A percentile compares a stretch with the other conserved stretches of the same genome.
These are phyloP conservation scores for Valencia hispanica DNA, from an alignment of 2,797 vertebrate genomes.

Conservation along the genomic window DNA sequence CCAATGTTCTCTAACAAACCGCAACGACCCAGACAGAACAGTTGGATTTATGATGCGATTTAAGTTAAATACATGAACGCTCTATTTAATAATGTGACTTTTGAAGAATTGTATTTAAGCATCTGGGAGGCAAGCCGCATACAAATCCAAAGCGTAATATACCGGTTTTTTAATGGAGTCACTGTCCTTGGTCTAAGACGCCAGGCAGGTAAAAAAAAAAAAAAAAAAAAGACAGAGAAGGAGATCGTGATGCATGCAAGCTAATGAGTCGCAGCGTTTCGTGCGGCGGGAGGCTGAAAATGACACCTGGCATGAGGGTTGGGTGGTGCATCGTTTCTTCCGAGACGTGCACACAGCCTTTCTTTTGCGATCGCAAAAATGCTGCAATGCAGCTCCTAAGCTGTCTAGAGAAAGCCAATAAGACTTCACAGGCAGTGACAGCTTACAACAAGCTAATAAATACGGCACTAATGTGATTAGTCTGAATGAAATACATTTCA, in stretches of 20 bases:
- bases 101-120: not conserved
- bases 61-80: not conserved
- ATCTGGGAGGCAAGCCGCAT: not conserved
- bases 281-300: slow-evolving; percentile 66
- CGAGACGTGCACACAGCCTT: slow-evolving; percentile 49
- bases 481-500: slow-evolving; percentile 42
- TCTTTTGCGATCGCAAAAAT: slow-evolving; percentile 44
- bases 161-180: no score
- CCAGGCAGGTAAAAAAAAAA: slow-evolving; percentile 7
- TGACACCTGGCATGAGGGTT: slow-evolving; percentile 59
- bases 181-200: no score
- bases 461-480: slow-evolving; percentile 45
- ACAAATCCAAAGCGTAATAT: not conserved
- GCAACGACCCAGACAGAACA: not conserved
- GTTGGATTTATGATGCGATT: not conserved
- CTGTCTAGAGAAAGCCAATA: slow-evolving; percentile 31
- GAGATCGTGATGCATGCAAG: slow-evolving; percentile 5
- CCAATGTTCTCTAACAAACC: not conserved
- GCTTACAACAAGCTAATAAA: slow-evolving; percentile 45
- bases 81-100: not conserved
- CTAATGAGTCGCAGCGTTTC: slow-evolving; percentile 61
- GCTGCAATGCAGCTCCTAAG: slow-evolving; percentile 68
- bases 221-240: not conserved
- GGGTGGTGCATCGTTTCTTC: slow-evolving; percentile 64
- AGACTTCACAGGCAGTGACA: slow-evolving; percentile 50